Evolutionary conservation across 2,797 vertebrate genomes (phyloP).

Genomic region (Helostoma temminkii): DNA sequence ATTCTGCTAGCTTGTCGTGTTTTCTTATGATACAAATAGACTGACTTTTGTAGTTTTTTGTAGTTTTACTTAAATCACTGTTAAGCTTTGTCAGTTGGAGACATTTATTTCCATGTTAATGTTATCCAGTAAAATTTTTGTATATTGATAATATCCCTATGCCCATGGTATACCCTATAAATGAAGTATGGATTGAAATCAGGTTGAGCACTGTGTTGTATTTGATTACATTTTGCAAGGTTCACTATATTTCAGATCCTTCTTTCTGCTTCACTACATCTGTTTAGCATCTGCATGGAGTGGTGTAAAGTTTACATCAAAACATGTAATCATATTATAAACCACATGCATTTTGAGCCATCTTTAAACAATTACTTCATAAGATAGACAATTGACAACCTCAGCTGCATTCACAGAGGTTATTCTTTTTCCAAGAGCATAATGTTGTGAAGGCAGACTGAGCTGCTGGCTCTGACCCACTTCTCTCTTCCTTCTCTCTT

Average conservation of each 20-base stretch:
- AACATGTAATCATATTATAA: constrained; percentile 37
- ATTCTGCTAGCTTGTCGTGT: no score
- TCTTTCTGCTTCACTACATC: constrained; percentile 17
- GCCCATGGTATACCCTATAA: no score
- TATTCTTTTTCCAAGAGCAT: constrained; percentile 8
- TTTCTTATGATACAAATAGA: no score
- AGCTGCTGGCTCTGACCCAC: neutral
- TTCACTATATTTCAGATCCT: neutral
- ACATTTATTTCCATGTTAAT: no score
- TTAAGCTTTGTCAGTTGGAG: no score
- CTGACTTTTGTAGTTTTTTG: no score
- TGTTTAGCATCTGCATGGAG: constrained; percentile 24
- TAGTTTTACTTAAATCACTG: no score
- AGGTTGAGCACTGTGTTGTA: no score
- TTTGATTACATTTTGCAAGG: constrained; percentile 5
- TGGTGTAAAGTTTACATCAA: constrained; percentile 20
- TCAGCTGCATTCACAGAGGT: neutral
- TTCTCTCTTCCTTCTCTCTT: neutral
- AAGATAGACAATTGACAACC: constrained; percentile 3
- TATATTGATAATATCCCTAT: no score
- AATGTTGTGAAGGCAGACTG: neutral
- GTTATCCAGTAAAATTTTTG: no score
- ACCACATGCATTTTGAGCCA: constrained; percentile 13
- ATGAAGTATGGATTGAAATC: neutral
- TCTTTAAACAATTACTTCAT: constrained; percentile 27